phyloP scores from a whole-genome alignment of 2,113 vertebrate species.

The Trematocara macrostoma region DNA sequence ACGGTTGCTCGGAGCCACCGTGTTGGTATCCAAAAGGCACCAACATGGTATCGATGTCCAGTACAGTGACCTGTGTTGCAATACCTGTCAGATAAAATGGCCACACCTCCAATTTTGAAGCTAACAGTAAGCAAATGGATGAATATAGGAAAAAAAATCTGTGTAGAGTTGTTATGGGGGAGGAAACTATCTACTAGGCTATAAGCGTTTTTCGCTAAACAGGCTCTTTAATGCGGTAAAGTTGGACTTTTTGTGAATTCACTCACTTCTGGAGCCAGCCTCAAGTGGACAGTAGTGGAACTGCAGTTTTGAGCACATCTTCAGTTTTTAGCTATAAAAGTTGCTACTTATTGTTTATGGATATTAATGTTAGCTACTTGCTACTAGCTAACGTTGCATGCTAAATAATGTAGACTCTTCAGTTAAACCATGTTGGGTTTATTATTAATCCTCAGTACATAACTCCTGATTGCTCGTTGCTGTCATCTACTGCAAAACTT shows the following conservation, averaged over 20 bases:
- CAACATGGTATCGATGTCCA: not conserved
- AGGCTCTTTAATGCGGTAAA: not conserved
- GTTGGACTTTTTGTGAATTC: too few relatives aligned
- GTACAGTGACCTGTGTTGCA: not conserved
- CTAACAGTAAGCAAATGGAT: not conserved
- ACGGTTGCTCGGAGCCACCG: fast-evolving
- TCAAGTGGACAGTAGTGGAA: not conserved
- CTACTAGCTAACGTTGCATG: not conserved
- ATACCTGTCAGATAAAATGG: not conserved
- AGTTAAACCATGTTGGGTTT: not conserved
- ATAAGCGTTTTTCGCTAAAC: not conserved
- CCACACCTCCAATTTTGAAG: not conserved
- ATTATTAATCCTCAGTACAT: not conserved
- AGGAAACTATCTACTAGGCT: not conserved
- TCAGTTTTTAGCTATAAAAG: not conserved
- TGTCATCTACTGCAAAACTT: not conserved
- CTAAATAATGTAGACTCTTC: not conserved
- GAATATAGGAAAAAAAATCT: not conserved
- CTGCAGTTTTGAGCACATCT: not conserved
- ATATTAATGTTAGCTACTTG: not conserved
- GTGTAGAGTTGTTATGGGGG: not conserved
- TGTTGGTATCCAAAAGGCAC: fast-evolving
- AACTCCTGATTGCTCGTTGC: not conserved
- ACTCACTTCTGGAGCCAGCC: not conserved
- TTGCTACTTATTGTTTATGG: not conserved